Percentiles rank a stretch among this genome's conserved stretches.
phyloP scores from a whole-genome alignment of 2,113 vertebrate species.

The Climacteris rufus region DNA sequence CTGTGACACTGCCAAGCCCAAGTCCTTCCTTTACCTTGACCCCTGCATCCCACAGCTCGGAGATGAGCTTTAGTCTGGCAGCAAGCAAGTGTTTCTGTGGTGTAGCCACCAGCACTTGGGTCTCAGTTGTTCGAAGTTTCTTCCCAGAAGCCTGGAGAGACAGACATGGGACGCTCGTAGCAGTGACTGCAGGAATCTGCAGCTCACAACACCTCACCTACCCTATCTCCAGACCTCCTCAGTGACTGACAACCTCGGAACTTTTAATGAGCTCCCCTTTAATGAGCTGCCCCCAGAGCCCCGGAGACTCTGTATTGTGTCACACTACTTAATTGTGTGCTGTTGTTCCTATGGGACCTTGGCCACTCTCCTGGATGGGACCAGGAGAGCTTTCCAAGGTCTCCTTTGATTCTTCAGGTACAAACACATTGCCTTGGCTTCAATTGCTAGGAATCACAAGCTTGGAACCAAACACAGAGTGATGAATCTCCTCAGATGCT shows the following conservation, averaged over 20 bases:
- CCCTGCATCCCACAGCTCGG: constrained; percentile 87
- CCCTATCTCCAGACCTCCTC: not conserved
- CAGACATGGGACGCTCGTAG: not conserved
- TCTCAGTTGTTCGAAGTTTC: constrained; percentile 86
- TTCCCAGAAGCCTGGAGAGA: constrained; percentile 61
- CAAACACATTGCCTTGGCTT: not conserved
- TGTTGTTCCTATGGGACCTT: not conserved
- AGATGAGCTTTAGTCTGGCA: constrained; percentile 82
- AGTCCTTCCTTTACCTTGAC: constrained; percentile 82
- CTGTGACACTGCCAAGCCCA: not conserved
- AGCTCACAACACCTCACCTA: not conserved
- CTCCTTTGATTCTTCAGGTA: not conserved
- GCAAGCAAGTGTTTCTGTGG: constrained; percentile 89
- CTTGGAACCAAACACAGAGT: not conserved
- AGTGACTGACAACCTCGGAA: not conserved
- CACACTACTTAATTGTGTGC: not conserved
- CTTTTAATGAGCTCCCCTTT: not conserved
- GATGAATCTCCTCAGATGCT: not conserved
- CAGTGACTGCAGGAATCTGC: not conserved
- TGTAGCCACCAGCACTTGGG: constrained; percentile 90
- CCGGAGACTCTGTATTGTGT: not conserved
- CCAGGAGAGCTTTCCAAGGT: not conserved
- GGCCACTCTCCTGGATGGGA: not conserved
- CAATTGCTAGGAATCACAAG: not conserved
- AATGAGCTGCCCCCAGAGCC: too few species aligned